These are phyloP conservation scores for Rotaria macrura DNA, from an alignment of 2,888 invertebrate genomes.

Conservation along the genomic window DNA sequence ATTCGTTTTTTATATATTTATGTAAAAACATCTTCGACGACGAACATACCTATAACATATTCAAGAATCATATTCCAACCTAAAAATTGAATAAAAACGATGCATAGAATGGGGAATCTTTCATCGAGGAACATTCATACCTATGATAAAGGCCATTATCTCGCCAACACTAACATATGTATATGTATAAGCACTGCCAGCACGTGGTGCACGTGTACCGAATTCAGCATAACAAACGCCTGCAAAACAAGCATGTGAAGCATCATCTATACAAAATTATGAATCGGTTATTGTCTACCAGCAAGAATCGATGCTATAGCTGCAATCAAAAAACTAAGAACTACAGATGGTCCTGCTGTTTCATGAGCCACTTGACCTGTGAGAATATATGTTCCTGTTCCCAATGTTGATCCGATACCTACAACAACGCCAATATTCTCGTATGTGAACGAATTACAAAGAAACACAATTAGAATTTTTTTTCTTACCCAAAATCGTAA, in stretches of 20 bases:
- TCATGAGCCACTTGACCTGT: conserved; percentile 83
- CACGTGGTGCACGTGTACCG: conserved; percentile 48
- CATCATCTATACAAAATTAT: too few species aligned
- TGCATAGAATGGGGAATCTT: neutral
- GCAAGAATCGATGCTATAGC: conserved; percentile 46
- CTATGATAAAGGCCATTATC: conserved; percentile 73
- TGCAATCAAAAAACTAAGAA: conserved; percentile 61
- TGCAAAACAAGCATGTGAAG: neutral
- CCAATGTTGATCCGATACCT: neutral
- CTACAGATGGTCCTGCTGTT: conserved; percentile 47
- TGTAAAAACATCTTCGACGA: too few species aligned
- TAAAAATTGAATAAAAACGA: neutral
- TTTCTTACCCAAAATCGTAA: neutral
- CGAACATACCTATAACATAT: conserved; percentile 48
- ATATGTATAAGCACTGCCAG: conserved; percentile 76
- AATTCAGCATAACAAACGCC: conserved; percentile 52
- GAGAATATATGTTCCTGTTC: conserved; percentile 61
- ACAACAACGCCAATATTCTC: neutral
- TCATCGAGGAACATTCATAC: conserved; percentile 45
- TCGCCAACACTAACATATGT: conserved; percentile 85
- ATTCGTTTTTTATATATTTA: too few species aligned
- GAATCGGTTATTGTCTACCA: conserved; percentile 33
- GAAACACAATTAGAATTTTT: neutral
- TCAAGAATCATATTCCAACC: conserved; percentile 69
- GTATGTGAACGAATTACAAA: too few species aligned